A percentile compares a stretch with the other conserved stretches of the same genome.
Evolutionary conservation across 2,888 invertebrate species (phyloP).

Genomic region (Automeris io): DNA sequence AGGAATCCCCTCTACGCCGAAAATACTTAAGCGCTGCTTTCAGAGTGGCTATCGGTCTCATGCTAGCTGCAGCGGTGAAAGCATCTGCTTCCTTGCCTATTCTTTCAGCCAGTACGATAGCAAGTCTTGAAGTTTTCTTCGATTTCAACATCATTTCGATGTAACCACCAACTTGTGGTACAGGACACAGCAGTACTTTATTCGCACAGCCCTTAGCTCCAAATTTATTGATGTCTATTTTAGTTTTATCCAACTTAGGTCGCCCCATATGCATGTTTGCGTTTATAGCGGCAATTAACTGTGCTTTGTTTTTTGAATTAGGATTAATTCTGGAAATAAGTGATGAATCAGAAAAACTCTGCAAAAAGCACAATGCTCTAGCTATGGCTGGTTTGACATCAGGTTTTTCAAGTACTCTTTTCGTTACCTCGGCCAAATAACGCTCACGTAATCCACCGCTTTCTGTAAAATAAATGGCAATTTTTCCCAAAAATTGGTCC

Average conservation of each 20-base stretch:
- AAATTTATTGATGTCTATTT: conserved; percentile 28
- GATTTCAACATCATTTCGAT: conserved; percentile 27
- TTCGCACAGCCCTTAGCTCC: conserved; percentile 45
- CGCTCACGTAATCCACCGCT: conserved; percentile 29
- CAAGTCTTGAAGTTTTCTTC: conserved; percentile 31
- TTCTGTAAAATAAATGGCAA: conserved; percentile 44
- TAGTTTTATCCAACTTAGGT: conserved; percentile 29
- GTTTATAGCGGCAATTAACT: conserved; percentile 29
- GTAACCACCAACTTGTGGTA: conserved; percentile 20
- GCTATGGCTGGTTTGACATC: conserved; percentile 10
- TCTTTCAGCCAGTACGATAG: conserved; percentile 30
- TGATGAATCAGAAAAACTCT: conserved; percentile 13
- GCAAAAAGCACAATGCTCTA: conserved; percentile 15
- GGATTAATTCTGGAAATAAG: conserved; percentile 17
- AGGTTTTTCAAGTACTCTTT: conserved; percentile 9
- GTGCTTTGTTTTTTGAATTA: conserved; percentile 12
- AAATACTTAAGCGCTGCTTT: conserved; percentile 29
- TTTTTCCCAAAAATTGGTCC: conserved; percentile 29
- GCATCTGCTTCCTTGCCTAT: conserved; percentile 19
- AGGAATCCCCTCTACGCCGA: conserved; percentile 14
- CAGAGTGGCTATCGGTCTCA: conserved; percentile 31
- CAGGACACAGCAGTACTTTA: conserved; percentile 27
- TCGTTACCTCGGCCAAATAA: conserved; percentile 14
- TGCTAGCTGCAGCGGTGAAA: conserved; percentile 21
- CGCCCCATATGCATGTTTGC: conserved; percentile 35